These are phyloP conservation scores for Puntigrus tetrazona DNA, from an alignment of 2,113 vertebrate species.

Conservation along the genomic window DNA sequence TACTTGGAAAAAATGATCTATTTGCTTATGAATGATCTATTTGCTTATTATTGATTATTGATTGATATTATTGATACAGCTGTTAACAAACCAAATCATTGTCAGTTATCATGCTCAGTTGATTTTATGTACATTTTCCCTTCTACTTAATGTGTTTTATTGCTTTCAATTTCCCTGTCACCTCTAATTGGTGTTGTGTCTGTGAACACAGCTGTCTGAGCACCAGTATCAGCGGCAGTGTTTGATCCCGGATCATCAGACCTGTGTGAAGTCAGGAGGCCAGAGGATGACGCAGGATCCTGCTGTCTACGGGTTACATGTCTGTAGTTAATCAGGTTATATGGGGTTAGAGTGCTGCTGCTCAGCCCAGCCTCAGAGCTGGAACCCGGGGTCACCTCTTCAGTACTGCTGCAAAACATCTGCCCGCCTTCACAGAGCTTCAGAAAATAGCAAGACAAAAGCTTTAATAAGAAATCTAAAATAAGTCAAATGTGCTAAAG, in stretches of 20 bases:
- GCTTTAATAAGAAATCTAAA: neutral
- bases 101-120: neutral
- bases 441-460: neutral
- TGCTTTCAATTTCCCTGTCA: neutral
- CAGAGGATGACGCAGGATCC: constrained; percentile 9
- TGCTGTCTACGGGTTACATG: neutral
- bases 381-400: neutral
- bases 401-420: constrained; percentile 24
- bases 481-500: neutral
- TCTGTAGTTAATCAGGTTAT: neutral
- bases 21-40: too few species aligned
- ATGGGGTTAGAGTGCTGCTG: constrained; percentile 10
- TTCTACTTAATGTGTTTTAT: neutral
- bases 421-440: neutral
- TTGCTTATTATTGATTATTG: too few species aligned
- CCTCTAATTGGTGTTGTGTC: constrained; percentile 15
- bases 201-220: constrained; percentile 1
- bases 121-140: neutral
- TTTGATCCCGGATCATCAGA: constrained; percentile 20
- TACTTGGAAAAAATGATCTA: neutral
- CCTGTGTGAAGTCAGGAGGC: neutral
- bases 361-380: neutral
- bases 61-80: too few species aligned
- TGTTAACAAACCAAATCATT: too few species aligned
- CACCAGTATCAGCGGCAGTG: constrained; percentile 1